Percentiles rank a stretch among this genome's conserved stretches.
These are phyloP conservation scores for Aldabrachelys gigantea DNA, from an alignment of 2,113 vertebrate species.

Conservation along the genomic window DNA sequence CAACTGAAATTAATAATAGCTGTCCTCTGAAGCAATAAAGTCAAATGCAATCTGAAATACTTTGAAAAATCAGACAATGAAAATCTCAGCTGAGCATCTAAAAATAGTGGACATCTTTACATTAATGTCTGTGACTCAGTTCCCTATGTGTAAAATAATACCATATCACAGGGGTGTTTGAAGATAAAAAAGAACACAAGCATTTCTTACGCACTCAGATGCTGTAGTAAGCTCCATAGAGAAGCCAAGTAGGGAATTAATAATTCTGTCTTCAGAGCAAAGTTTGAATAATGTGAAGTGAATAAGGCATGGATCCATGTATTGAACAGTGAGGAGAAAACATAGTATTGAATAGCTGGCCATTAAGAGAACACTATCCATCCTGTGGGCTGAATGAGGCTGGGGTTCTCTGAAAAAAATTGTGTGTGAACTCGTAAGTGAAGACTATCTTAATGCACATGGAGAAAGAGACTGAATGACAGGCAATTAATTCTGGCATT, in stretches of 20 bases:
- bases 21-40: not conserved
- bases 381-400: not conserved
- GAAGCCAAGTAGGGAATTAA: not conserved
- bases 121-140: not conserved
- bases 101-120: not conserved
- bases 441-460: not conserved
- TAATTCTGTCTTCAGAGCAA: not conserved
- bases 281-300: not conserved
- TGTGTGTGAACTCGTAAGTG: not conserved
- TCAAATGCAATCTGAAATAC: not conserved
- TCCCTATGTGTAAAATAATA: not conserved
- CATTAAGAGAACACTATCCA: not conserved
- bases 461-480: not conserved
- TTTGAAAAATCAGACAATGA: not conserved
- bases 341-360: not conserved
- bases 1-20: not conserved
- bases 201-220: not conserved
- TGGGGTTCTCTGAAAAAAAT: not conserved
- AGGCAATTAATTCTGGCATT: not conserved
- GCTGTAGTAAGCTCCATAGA: not conserved
- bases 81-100: not conserved
- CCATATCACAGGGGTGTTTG: not conserved
- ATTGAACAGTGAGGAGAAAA: not conserved
- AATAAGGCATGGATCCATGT: not conserved
- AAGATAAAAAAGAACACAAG: not conserved